Evolutionary conservation across 1,140 invertebrate genomes (phyloP).

Genomic region (Stenopsyche tienmushanensis): DNA sequence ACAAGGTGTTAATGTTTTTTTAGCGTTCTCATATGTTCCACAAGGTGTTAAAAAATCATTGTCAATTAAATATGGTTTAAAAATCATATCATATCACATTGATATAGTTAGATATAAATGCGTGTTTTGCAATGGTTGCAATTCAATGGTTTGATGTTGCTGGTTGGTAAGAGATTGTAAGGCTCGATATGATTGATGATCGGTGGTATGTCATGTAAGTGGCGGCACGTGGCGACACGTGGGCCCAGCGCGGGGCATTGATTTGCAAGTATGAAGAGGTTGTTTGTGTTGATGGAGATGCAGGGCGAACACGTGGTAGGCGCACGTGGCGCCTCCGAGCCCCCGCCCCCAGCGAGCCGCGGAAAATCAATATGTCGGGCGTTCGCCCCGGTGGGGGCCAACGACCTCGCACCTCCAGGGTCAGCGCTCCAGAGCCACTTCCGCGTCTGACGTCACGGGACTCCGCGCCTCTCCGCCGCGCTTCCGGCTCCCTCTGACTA

Average conservation of each 20-base stretch:
- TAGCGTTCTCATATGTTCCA: too few relatives aligned
- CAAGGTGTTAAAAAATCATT: too few relatives aligned
- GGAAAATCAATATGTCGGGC: slow-evolving; percentile 24
- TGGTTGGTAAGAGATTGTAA: too few relatives aligned
- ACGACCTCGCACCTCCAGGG: slow-evolving; percentile 17
- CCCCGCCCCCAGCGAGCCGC: neutral
- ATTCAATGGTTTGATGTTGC: too few relatives aligned
- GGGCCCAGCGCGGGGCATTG: neutral
- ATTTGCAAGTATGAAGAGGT: too few relatives aligned
- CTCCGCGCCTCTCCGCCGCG: slow-evolving; percentile 1
- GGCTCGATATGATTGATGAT: too few relatives aligned
- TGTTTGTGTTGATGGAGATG: neutral
- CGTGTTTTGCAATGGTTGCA: too few relatives aligned
- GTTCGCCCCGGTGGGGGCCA: slow-evolving; percentile 13
- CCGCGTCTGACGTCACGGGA: slow-evolving; percentile 28
- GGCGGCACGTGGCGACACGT: neutral
- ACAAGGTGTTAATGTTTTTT: too few relatives aligned
- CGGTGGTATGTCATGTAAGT: neutral
- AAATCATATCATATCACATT: too few relatives aligned
- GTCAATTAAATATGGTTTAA: too few relatives aligned
- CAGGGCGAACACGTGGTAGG: slow-evolving; percentile 1
- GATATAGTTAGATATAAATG: too few relatives aligned
- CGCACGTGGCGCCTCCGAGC: neutral
- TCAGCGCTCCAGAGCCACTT: slow-evolving; percentile 14
- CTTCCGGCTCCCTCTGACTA: neutral